Base-by-base conservation (phyloP, 2,113 vertebrate genomes). In the Alethe castanea region DNA sequence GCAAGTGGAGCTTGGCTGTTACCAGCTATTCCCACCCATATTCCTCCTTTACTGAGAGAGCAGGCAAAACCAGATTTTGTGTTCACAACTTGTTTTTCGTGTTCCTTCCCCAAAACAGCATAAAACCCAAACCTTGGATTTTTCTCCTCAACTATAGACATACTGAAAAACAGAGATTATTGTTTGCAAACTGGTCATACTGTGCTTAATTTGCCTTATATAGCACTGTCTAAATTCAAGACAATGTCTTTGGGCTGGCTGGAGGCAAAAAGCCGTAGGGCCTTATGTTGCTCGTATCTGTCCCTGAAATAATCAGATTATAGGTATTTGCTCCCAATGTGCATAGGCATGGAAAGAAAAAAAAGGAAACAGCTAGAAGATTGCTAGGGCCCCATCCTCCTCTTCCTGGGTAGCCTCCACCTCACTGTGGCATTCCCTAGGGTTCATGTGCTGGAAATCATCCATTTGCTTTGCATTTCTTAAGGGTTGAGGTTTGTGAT, bases 361-460 rank as follows among this genome's bases (percentile, higher is more conserved):
- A 36, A 66, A 77, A 84, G 38, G 11, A 74, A 28, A 9, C 1
- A 3, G 6, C 28, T 31, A 56, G 42, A 19, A 73, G 19, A 5
- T 38, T 65, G 28, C 50, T 73, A 50, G 14, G 40, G 5, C 17
- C 19, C 5, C 9, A 45, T 42, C 23, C 31, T 81, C 8, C 50
- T 65, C 31, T 69, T 12, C 18, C 42, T 2, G 4, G 0, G 19
- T 22, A 81, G 31, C 33, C 6, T 16, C 36, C 20, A 9, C 5
- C 26, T 62, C 2, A 2, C 17, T 50, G 31, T 1, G 1, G 18
- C 5, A 11, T 44, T 82, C 44, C 13, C 18, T 2, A 2, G 35
- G 19, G 44, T 45, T 31, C 42, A 45, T 15, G 35, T 47, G 24
- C 47, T 4, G 11, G 45, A 52, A 81, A 59, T 89, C 12, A 44